Evolutionary conservation across 2,888 invertebrate species (phyloP), one percentile per base, ranked within the genome.

Genomic region (Mantis religiosa): DNA sequence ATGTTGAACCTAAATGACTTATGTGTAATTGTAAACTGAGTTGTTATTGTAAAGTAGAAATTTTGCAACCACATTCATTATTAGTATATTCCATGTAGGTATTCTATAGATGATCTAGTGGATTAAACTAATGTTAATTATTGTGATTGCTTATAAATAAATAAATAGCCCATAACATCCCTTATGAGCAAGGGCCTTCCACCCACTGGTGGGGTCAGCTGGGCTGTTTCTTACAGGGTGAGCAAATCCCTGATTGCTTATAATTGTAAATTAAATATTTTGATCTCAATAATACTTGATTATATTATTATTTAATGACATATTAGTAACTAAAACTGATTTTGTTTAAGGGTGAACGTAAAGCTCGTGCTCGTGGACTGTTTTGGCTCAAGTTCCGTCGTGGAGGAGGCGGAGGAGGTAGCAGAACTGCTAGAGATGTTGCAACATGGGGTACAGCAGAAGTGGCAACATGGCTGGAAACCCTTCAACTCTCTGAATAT

Each of bases 381-480:
- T 96, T 96, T 92, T 96, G 96, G 96, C 94, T 95, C 90, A 95
- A 96, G 91, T 95, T 96, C 92, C 94, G 95, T 15, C 94, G 95
- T 87, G 92, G 93, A 83, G 85, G 92, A 92, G 94, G 94, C 93
- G 92, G 94, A 93, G 91, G 94, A 93, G 94, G 93, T 54, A 93
- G 92, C 91, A 90, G 91, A 82, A 90, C 91, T 87, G 91, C 91
- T 25, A 93, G 94, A 84, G 95, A 95, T 90, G 94, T 95, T 2
- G 94, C 94, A 91, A 95, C 92, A 87, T 99, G 99, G 99, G 97
- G 97, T 71, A 96, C 97, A 14, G 96, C 96, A 88, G 98, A 99
- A 92, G 98, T 99, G 2, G 97, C 97, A 88, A 94, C 95, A 14
- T 99, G 99, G 99, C 94, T 99, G 90, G 98, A 98, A 91, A 95